phyloP scores from a whole-genome alignment of 2,888 invertebrate species.

The Tholera decimalis region DNA sequence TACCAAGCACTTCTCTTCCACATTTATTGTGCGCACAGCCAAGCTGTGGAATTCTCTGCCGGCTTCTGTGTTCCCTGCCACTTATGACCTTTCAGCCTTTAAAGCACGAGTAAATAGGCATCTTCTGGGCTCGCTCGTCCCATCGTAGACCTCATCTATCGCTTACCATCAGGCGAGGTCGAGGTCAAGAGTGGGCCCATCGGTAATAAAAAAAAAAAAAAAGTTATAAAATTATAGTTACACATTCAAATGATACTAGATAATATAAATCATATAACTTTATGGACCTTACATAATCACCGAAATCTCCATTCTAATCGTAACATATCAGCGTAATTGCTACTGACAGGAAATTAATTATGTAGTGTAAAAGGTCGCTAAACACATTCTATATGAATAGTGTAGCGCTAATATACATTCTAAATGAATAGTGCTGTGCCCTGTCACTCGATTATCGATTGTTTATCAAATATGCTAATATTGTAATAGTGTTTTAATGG shows the following conservation, averaged over 20 bases:
- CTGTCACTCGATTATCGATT: slow-evolving; percentile 79
- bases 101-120: too few relatives aligned
- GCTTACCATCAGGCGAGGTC: too few relatives aligned
- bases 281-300: slow-evolving; percentile 35
- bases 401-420: slow-evolving; percentile 69
- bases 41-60: too few relatives aligned
- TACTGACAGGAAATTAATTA: slow-evolving; percentile 64
- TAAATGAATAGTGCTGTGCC: slow-evolving; percentile 79
- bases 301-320: slow-evolving; percentile 16
- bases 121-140: too few relatives aligned
- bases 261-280: slow-evolving; percentile 23
- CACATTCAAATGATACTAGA: neutral
- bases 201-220: neutral
- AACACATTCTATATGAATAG: slow-evolving; percentile 71
- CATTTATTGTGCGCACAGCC: too few relatives aligned
- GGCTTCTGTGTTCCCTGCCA: too few relatives aligned
- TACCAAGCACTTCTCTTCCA: too few relatives aligned
- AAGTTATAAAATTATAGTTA: neutral
- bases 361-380: slow-evolving; percentile 61
- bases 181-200: too few relatives aligned
- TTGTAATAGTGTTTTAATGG: slow-evolving; percentile 87
- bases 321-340: slow-evolving; percentile 53
- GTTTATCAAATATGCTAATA: slow-evolving; percentile 87
- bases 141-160: too few relatives aligned
- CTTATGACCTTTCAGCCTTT: too few relatives aligned